These are phyloP conservation scores for Chaetoderma sp. DNA, from an alignment of 2,888 invertebrate genomes.

Conservation along the genomic window DNA sequence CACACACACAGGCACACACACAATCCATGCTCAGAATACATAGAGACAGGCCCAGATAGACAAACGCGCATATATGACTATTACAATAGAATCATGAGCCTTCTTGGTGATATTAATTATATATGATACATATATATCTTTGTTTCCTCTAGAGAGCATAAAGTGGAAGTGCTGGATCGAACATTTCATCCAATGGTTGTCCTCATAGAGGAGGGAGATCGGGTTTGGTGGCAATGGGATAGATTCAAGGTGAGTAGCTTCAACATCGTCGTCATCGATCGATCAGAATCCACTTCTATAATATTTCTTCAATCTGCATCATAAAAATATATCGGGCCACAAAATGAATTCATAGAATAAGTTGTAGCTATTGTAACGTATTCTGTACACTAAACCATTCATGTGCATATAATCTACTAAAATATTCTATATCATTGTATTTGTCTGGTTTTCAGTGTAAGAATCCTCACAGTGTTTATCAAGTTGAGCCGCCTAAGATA, in stretches of 20 bases:
- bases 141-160: slow-evolving; percentile 60
- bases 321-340: background rate
- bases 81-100: background rate
- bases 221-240: slow-evolving; percentile 70
- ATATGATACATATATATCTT: slow-evolving; percentile 13
- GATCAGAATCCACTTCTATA: no score
- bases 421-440: background rate
- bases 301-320: no score
- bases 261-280: background rate
- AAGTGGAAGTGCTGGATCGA: slow-evolving; percentile 63
- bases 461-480: slow-evolving; percentile 66
- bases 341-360: background rate
- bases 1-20: no score
- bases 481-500: slow-evolving; percentile 61
- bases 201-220: slow-evolving; percentile 68
- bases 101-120: background rate
- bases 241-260: slow-evolving; percentile 55
- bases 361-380: no score
- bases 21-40: no score
- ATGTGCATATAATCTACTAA: no score
- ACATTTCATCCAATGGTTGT: slow-evolving; percentile 66
- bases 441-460: slow-evolving; percentile 56
- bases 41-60: no score
- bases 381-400: no score
- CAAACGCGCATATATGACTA: background rate